phyloP scores from a whole-genome alignment of 2,888 invertebrate genomes.

The Drosophila greeni region DNA sequence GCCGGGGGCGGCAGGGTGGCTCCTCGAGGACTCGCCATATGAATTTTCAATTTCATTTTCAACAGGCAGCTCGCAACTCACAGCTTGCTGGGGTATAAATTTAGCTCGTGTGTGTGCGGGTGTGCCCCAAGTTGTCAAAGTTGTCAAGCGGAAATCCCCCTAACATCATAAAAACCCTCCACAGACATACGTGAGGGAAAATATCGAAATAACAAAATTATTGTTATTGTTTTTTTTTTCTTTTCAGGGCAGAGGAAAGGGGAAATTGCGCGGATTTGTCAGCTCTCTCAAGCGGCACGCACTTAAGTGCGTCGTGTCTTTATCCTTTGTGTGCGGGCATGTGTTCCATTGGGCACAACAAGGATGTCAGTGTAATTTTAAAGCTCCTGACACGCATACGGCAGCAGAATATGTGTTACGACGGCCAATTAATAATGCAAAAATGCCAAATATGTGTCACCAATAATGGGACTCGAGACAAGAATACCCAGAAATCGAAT shows the following conservation, averaged over 20 bases:
- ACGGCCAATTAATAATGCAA: conserved; percentile 51
- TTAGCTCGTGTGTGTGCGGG: conserved; percentile 44
- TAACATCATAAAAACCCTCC: conserved; percentile 59
- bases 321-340: conserved; percentile 24
- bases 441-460: conserved; percentile 49
- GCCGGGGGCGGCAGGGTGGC: conserved; percentile 13
- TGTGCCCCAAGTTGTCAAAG: conserved; percentile 66
- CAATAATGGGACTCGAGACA: conserved; percentile 41
- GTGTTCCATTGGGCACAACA: conserved; percentile 3
- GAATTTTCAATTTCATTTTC: conserved; percentile 68
- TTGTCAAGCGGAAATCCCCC: conserved; percentile 71
- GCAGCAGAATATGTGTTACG: conserved; percentile 11
- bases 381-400: conserved; percentile 35
- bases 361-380: conserved; percentile 37
- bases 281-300: conserved; percentile 55
- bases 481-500: conserved; percentile 7
- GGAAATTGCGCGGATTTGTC: conserved; percentile 65
- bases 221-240: conserved; percentile 61
- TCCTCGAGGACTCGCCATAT: conserved; percentile 47
- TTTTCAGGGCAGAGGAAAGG: conserved; percentile 8
- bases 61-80: conserved; percentile 42
- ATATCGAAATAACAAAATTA: conserved; percentile 75
- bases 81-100: conserved; percentile 52
- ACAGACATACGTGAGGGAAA: conserved; percentile 46
- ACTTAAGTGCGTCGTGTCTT: conserved; percentile 45